Base-by-base conservation (phyloP, 2,888 invertebrate genomes). In the Lathronympha strigana region DNA sequence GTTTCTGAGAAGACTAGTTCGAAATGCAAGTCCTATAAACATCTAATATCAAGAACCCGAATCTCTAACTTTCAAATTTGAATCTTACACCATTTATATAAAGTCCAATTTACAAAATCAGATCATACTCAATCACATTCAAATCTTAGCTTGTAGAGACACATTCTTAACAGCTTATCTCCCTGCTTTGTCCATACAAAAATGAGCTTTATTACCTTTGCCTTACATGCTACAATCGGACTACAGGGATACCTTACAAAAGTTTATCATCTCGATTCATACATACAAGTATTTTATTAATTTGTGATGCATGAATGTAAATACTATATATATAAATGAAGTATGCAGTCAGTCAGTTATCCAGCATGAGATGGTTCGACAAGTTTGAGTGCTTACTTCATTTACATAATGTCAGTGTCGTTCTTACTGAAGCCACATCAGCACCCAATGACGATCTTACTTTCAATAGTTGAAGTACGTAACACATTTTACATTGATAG, bases 151-250 rank as follows among this genome's bases (percentile, higher is more conserved):
- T 43, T 33, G 63, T 33, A 60, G 43, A 45, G 33, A 49, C 60
- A 15, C 36, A 60, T 28, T 45, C 60, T 47, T 54, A 66, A 51
- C 43, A 58, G 43, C 60, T n/a, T 61, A 63, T 40, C 70, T 71
- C 73, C 74, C 73, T 73, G 74, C 69, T 69, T 71, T 68, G 68
- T 69, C 71, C 73, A 70, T 72, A 70, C 68, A 69, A 66, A 72
- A 66, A 66, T 61, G 61, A 61, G 66, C 66, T 53, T 61, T 61
- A 62, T 40, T 54, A 36, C 43, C 38, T 31, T 55, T 43, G n/a
- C 36, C 51, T 60, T 58, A 64, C 50, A 28, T 33, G 17, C 64
- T 58, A 64, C 28, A 47, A 6, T 58, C 13, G 58, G 58, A 62
- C 62, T 64, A 50, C 58, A 40, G 64, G 51, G 58, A 33, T 11